Evolutionary conservation across 1,140 invertebrate genomes (phyloP), one percentile per base, ranked within the genome.

Genomic region (Acyrthosiphon pisum): DNA sequence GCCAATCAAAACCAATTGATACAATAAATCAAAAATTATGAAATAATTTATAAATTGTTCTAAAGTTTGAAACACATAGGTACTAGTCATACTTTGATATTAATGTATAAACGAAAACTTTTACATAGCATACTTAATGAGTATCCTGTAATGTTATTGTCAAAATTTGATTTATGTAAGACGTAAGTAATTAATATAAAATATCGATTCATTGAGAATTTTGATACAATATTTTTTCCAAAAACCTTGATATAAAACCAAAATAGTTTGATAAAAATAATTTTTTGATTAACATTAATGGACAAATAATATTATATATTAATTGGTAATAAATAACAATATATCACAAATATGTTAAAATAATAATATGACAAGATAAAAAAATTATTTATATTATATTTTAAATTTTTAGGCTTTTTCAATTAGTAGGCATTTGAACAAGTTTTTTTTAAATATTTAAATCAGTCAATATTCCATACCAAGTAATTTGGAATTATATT

Each of bases 341-440:
- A 60, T 90, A 90, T 90, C 89, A 90, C 89, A 90, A 90, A 60
- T 37, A 26, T 68, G 9, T 41, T 68, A 46, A 89, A 68, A 90
- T 90, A 90, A 90, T 90, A 60, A 90, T 26, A 90, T 90, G 4
- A 44, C 20, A 60, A 44, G 60, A 60, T 90, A 26, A 68, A 41
- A 84, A 60, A 41, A 44, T 20, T 88, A 88, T 50, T 9, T 50
- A 35, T 44, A 44, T 9, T n/a, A 44, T 41, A 41, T 18, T 60
- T 60, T 90, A 18, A 89, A 41, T 18, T 60, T 60, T 68, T 30
- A 89, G 41, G 56, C 37, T 90, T 37, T 60, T 44, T 60, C 26
- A 90, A 18, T 90, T 68, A 68, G 37, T 90, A 90, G 37, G 37
- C 37, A 90, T 9, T 90, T 60, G n/a, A 90, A 68, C 20, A 53